Percentiles rank a stretch among this genome's conserved stretches.
phyloP scores from a whole-genome alignment of 2,113 vertebrate genomes.

The Varanus komodoensis region DNA sequence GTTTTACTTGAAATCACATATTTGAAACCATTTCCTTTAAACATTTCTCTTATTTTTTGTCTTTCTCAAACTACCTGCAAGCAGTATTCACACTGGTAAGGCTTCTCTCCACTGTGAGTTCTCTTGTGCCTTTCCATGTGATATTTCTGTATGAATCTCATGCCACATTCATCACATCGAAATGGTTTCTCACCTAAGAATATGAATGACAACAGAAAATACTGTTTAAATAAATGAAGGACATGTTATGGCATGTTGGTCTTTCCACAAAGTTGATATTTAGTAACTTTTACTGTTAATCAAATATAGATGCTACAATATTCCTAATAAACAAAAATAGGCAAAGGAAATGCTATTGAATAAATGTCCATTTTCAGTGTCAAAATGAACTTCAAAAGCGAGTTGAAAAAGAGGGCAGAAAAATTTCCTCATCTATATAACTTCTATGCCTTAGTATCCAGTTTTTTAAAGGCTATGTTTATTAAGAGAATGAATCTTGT shows the following conservation, averaged over 20 bases:
- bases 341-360: background rate
- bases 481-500: background rate
- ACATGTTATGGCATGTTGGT: constrained; percentile 42
- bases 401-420: constrained; percentile 29
- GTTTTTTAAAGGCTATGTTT: constrained; percentile 16
- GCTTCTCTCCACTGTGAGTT: constrained; percentile 98
- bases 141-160: constrained; percentile 99
- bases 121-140: constrained; percentile 99
- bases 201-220: constrained; percentile 50
- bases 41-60: background rate
- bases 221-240: constrained; percentile 55
- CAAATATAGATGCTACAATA: background rate
- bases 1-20: background rate
- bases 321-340: background rate
- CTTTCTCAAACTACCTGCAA: constrained; percentile 86
- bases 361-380: constrained; percentile 4
- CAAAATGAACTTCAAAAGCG: background rate
- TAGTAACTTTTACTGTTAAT: constrained; percentile 34
- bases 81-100: constrained; percentile 99
- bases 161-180: constrained; percentile 97
- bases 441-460: constrained; percentile 9
- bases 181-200: constrained; percentile 96
- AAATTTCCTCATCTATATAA: background rate
- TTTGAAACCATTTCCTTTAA: background rate
- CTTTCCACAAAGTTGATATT: constrained; percentile 37